A percentile compares a stretch with the other conserved stretches of the same genome.
These are phyloP conservation scores for Hippocampus comes DNA, from an alignment of 2,113 vertebrate genomes.

Conservation along the genomic window DNA sequence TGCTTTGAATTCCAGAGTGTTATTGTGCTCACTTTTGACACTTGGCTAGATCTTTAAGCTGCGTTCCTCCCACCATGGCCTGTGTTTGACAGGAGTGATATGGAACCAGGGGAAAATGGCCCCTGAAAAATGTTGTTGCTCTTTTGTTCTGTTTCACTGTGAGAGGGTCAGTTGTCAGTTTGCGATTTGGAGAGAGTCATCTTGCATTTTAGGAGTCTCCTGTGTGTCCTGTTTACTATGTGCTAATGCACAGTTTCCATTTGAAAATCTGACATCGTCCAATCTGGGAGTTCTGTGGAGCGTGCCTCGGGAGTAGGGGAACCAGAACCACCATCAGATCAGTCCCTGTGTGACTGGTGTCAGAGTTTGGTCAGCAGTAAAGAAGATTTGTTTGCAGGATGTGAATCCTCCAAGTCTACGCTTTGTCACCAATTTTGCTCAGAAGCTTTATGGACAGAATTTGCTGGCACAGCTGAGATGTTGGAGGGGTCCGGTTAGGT, in stretches of 20 bases:
- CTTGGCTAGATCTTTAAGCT: conserved; percentile 35
- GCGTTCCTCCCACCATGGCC: conserved; percentile 25
- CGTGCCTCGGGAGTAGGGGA: too few species aligned
- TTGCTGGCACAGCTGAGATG: too few species aligned
- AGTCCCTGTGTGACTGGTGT: too few species aligned
- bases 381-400: too few species aligned
- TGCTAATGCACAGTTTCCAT: conserved; percentile 50
- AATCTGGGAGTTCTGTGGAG: too few species aligned
- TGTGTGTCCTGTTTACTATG: conserved; percentile 42
- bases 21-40: conserved; percentile 56
- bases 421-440: too few species aligned
- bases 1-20: conserved; percentile 56
- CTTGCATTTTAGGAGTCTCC: conserved; percentile 41
- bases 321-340: too few species aligned
- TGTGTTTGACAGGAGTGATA: conserved; percentile 35
- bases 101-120: conserved; percentile 28
- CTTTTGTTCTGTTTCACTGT: conserved; percentile 33
- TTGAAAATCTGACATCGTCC: conserved; percentile 24
- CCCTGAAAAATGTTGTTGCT: conserved; percentile 34
- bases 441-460: too few species aligned
- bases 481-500: too few species aligned
- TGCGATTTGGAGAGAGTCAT: conserved; percentile 13
- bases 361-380: too few species aligned
- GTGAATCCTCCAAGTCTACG: too few species aligned
- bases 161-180: conserved; percentile 26